These are phyloP conservation scores for Anhinga rufa DNA, from an alignment of 2,113 vertebrate genomes.

Conservation along the genomic window DNA sequence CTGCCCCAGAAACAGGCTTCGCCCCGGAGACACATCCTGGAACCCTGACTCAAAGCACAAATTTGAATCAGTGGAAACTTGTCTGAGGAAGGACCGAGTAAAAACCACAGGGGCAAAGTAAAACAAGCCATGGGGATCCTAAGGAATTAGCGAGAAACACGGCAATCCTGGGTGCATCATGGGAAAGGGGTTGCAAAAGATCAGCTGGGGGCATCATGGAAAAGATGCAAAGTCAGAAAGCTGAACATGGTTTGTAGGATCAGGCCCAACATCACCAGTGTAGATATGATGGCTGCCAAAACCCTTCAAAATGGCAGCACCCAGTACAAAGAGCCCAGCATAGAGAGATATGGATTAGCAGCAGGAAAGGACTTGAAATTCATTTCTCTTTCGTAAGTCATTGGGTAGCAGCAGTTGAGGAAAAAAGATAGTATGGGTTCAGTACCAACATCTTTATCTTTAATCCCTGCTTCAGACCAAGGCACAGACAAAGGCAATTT, in stretches of 20 bases:
- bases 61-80: conserved; percentile 37
- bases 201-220: not conserved
- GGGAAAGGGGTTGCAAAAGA: not conserved
- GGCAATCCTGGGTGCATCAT: not conserved
- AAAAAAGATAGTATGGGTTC: not conserved
- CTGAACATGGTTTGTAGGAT: not conserved
- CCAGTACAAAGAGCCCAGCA: not conserved
- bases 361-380: not conserved
- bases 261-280: not conserved
- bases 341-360: not conserved
- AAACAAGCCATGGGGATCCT: not conserved
- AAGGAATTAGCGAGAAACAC: not conserved
- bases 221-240: not conserved
- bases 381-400: not conserved
- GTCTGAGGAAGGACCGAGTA: conserved; percentile 4
- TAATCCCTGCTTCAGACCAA: not conserved
- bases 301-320: not conserved
- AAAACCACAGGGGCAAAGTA: not conserved
- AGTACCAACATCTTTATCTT: not conserved
- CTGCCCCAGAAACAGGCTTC: not conserved
- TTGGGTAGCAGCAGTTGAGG: not conserved
- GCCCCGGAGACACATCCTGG: not conserved
- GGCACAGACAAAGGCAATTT: not conserved
- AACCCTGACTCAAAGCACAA: not conserved
- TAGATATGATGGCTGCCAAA: not conserved